Evolutionary conservation across 2,888 invertebrate species (phyloP).

Genomic region (Drosophila setosimentum): DNA sequence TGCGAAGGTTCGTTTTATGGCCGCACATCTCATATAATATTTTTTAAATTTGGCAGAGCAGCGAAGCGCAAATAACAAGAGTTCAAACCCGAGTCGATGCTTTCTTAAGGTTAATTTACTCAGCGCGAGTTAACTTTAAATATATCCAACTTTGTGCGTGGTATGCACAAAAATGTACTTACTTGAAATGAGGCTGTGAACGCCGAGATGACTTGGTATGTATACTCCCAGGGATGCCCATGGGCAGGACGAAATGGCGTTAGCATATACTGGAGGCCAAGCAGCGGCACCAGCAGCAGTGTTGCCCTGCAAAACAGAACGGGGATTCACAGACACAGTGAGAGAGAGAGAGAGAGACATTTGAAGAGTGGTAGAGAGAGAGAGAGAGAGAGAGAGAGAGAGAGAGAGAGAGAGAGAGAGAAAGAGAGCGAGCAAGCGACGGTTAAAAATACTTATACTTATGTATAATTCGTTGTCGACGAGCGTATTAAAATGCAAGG

Average conservation of each 20-base stretch:
- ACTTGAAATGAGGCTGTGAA: conserved; percentile 95
- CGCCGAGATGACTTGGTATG: conserved; percentile 94
- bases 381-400: conserved; percentile 5
- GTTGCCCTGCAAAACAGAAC: conserved; percentile 88
- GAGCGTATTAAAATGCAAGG: conserved; percentile 71
- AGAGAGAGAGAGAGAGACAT: conserved; percentile 8
- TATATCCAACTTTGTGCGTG: not conserved
- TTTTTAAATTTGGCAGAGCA: not conserved
- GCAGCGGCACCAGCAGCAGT: conserved; percentile 94
- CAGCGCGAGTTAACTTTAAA: not conserved
- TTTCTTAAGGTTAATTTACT: not conserved
- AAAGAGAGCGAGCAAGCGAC: not conserved
- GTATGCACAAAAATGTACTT: conserved; percentile 72
- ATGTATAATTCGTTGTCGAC: conserved; percentile 54
- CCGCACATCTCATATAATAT: not conserved
- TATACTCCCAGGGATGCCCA: conserved; percentile 90
- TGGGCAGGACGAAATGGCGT: conserved; percentile 93
- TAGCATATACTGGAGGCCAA: conserved; percentile 95
- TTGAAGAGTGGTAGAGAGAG: conserved; percentile 22
- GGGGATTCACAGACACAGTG: conserved; percentile 13
- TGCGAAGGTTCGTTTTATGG: not conserved
- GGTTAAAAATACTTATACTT: conserved; percentile 49
- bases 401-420: not conserved
- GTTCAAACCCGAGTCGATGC: not conserved
- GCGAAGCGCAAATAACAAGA: not conserved